A percentile compares a stretch with the other conserved stretches of the same genome.
These are phyloP conservation scores for Branchellion lobata DNA, from an alignment of 2,888 invertebrate genomes.

Conservation along the genomic window DNA sequence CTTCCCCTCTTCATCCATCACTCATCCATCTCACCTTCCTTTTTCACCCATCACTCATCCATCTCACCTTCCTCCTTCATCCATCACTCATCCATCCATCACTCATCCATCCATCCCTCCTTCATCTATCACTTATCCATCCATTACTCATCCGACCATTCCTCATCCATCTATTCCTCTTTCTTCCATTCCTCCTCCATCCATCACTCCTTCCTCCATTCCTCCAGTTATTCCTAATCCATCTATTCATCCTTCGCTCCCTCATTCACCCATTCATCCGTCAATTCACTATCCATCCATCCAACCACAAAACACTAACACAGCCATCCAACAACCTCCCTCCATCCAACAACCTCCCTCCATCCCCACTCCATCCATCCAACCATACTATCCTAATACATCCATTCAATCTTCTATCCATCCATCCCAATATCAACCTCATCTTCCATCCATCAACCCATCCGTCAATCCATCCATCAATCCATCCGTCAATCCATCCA, in stretches of 20 bases:
- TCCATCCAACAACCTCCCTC: background rate
- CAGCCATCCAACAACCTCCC: constrained; percentile 1
- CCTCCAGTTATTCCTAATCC: background rate
- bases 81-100: no score
- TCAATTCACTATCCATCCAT: background rate
- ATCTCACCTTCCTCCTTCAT: no score
- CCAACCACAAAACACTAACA: background rate
- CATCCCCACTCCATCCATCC: background rate
- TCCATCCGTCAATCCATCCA: no score
- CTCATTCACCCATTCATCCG: background rate
- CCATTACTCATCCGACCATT: background rate
- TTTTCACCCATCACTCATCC: no score
- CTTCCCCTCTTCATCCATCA: no score
- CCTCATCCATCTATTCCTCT: background rate
- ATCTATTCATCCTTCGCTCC: background rate
- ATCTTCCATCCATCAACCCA: no score
- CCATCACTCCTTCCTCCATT: background rate
- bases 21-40: no score
- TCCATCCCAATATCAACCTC: no score
- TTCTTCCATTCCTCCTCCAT: constrained; percentile 1
- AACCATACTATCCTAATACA: no score
- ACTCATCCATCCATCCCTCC: background rate
- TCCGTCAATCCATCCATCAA: no score
- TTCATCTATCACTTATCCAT: background rate
- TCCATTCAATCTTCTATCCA: no score